Conservation (phyloP, 2,888 invertebrate genomes). For the Caenorhabditis angaria region DNA sequence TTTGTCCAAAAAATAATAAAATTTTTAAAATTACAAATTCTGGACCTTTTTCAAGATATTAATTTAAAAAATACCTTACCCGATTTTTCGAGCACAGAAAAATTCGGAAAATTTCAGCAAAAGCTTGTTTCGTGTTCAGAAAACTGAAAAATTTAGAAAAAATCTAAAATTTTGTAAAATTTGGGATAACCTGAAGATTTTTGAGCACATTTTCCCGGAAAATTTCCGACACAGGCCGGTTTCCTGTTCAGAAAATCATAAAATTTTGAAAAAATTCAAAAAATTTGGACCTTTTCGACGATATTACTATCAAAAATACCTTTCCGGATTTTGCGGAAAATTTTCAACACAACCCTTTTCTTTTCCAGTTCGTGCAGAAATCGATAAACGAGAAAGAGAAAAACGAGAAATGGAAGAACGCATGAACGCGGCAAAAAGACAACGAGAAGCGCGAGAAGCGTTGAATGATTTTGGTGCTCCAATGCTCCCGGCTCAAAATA, state of each 20-base stretch:
- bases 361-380: constrained; percentile 47
- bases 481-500: neutral
- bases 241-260: neutral
- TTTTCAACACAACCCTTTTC: neutral
- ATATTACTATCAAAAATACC: no score
- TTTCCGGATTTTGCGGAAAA: no score
- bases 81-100: no score
- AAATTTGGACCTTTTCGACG: neutral
- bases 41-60: neutral
- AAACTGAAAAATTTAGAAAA: no score
- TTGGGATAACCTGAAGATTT: no score
- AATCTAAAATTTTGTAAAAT: no score
- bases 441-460: constrained; percentile 42
- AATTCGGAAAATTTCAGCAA: no score
- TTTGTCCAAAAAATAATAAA: neutral
- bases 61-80: no score
- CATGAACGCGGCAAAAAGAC: constrained; percentile 34
- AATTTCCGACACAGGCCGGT: no score
- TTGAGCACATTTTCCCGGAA: no score
- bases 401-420: constrained; percentile 45
- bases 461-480: constrained; percentile 48
- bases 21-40: no score
- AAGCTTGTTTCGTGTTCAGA: no score
- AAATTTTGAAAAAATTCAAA: constrained; percentile 11
- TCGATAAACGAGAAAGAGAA: constrained; percentile 42